Conservation (phyloP, 2,888 invertebrate genomes). For the Itoplectis maculator region DNA sequence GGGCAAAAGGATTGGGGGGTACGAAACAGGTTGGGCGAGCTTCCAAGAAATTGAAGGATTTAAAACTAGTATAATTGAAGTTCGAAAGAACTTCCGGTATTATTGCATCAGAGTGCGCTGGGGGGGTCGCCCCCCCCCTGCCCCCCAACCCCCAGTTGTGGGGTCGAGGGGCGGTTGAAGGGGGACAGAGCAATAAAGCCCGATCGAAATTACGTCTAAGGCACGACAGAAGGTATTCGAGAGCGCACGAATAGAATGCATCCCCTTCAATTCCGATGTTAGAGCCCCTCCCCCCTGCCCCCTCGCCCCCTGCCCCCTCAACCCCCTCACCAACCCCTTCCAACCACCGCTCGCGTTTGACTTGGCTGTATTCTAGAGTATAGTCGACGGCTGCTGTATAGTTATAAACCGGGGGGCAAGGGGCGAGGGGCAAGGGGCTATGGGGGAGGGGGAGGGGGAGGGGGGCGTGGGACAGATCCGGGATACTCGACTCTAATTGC, state of each 20-base stretch:
- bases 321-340: constrained; percentile 5
- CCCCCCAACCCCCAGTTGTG: no score
- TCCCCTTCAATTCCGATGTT: constrained; percentile 71
- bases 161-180: constrained; percentile 44
- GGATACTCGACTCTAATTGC: constrained; percentile 66
- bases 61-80: constrained; percentile 52
- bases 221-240: constrained; percentile 71
- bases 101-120: constrained; percentile 54
- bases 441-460: constrained; percentile 35
- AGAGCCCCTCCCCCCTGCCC: constrained; percentile 18
- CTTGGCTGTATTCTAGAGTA: constrained; percentile 51
- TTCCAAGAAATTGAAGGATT: constrained; percentile 26
- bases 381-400: constrained; percentile 41
- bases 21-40: neutral
- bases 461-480: constrained; percentile 45
- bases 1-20: no score
- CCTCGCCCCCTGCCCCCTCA: neutral
- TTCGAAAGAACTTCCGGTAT: constrained; percentile 56
- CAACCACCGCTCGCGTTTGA: constrained; percentile 53
- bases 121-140: no score
- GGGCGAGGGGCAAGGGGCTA: constrained; percentile 42
- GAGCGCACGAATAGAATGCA: constrained; percentile 67
- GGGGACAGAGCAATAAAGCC: constrained; percentile 69
- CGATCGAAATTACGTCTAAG: constrained; percentile 72
- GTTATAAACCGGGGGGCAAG: constrained; percentile 42